phyloP scores from a whole-genome alignment of 2,888 invertebrate species.

The Drymonia ruficornis region DNA sequence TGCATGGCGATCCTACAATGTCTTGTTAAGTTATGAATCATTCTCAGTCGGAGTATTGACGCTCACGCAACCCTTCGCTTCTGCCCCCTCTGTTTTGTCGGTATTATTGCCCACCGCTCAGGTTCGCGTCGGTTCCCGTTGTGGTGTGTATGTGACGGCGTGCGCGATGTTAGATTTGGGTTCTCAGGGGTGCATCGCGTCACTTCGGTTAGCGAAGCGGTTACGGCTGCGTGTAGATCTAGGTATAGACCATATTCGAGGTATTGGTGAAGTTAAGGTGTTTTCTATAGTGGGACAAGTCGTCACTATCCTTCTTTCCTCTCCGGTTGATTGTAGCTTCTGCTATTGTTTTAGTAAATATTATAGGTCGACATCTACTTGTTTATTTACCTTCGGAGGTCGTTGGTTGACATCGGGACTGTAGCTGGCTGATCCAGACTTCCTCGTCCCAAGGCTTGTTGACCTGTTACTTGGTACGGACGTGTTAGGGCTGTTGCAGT shows the following conservation, averaged over 20 bases:
- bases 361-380: not conserved
- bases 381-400: not conserved
- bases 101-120: conserved; percentile 1
- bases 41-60: too few relatives aligned
- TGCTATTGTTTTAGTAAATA: not conserved
- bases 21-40: too few relatives aligned
- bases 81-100: not conserved
- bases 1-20: too few relatives aligned
- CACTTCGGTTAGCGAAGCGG: not conserved
- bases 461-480: not conserved
- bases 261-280: not conserved
- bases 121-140: not conserved
- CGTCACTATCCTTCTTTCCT: not conserved
- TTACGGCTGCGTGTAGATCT: not conserved
- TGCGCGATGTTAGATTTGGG: not conserved
- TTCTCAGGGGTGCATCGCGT: not conserved
- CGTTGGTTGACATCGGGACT: not conserved
- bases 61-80: too few relatives aligned
- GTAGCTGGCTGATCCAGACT: not conserved
- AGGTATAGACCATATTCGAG: not conserved
- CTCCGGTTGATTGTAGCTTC: not conserved
- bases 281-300: not conserved
- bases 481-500: not conserved
- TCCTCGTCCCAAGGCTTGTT: not conserved
- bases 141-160: not conserved